Evolutionary conservation across 2,797 vertebrate species (phyloP).

Genomic region (Alfaro cultratus): DNA sequence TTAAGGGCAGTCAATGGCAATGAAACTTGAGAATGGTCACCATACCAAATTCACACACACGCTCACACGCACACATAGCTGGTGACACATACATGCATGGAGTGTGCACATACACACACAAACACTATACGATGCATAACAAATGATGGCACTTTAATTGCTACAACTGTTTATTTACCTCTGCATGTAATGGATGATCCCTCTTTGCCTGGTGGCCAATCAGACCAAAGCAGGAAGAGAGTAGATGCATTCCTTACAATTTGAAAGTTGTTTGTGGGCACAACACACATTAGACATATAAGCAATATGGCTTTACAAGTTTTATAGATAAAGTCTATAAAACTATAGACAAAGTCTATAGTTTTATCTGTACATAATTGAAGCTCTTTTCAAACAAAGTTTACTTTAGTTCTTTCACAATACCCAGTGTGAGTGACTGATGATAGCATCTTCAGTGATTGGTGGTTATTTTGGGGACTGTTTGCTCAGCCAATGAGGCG

Average conservation of each 20-base stretch:
- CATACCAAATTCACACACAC: slow-evolving; percentile 39
- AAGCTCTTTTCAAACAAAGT: slow-evolving; percentile 9
- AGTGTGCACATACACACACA: slow-evolving; percentile 29
- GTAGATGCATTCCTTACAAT: slow-evolving; percentile 47
- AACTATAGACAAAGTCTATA: too few relatives aligned
- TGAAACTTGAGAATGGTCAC: slow-evolving; percentile 76
- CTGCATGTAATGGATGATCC: slow-evolving; percentile 77
- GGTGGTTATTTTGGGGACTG: slow-evolving; percentile 90
- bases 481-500: slow-evolving; percentile 92
- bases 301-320: neutral
- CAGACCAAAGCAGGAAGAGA: slow-evolving; percentile 66
- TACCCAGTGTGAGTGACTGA: slow-evolving; percentile 81
- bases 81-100: slow-evolving; percentile 35
- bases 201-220: slow-evolving; percentile 66
- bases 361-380: slow-evolving; percentile 24
- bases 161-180: slow-evolving; percentile 80
- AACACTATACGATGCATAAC: slow-evolving; percentile 70
- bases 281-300: slow-evolving; percentile 3
- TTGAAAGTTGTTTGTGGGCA: slow-evolving; percentile 23
- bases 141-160: slow-evolving; percentile 83
- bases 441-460: slow-evolving; percentile 90
- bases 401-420: slow-evolving; percentile 67
- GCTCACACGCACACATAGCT: slow-evolving; percentile 28
- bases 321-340: too few relatives aligned
- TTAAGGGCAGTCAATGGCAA: slow-evolving; percentile 71